Evolutionary conservation across 2,797 vertebrate genomes (phyloP).

Genomic region (Gorsachius magnificus): DNA sequence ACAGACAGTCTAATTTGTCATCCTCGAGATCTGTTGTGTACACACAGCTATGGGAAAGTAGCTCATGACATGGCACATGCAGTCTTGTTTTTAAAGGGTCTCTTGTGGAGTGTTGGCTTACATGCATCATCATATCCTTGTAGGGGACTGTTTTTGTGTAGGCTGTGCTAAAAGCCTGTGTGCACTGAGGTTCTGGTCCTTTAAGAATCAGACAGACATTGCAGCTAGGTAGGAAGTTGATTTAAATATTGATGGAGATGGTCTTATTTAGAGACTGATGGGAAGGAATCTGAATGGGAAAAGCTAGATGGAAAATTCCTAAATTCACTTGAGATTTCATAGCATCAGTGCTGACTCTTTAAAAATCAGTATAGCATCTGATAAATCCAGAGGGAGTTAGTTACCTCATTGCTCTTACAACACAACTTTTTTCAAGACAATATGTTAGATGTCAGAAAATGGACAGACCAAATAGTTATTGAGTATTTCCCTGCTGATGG

Average conservation of each 20-base stretch:
- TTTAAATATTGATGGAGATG: constrained; percentile 19
- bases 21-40: background rate
- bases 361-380: constrained; percentile 19
- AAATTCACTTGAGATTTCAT: constrained; percentile 10
- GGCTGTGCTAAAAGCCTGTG: background rate
- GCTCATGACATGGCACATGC: background rate
- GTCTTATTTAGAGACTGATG: background rate
- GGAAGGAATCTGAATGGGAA: background rate
- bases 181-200: background rate
- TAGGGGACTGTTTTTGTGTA: background rate
- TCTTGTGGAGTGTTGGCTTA: background rate
- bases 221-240: background rate
- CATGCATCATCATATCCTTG: background rate
- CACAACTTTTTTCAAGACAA: constrained; percentile 13
- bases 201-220: background rate
- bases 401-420: background rate
- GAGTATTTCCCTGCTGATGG: background rate
- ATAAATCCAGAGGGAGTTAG: background rate
- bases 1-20: background rate
- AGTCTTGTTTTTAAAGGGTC: background rate
- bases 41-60: background rate
- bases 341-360: background rate
- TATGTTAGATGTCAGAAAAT: constrained; percentile 3
- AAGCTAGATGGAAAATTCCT: background rate
- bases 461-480: background rate